Base-by-base conservation (phyloP, 2,113 vertebrate species). In the Chionodraco myersi region DNA sequence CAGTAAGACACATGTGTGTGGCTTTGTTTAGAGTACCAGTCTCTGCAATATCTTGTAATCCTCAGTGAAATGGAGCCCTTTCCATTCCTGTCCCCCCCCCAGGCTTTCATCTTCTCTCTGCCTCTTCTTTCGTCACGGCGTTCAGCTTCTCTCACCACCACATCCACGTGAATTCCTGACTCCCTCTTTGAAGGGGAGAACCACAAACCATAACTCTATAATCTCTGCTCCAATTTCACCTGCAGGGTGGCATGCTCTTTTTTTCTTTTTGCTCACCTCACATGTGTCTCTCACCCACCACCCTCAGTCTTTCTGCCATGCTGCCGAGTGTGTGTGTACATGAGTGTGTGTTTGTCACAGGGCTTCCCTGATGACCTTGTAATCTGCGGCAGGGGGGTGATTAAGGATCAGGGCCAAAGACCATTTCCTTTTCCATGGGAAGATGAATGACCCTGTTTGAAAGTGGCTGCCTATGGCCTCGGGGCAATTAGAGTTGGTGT, bases 381-480 rank as follows among this genome's bases (percentile, higher is more conserved):
- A 82, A 77, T 59, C 72, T 85, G 91, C 82, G 68, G 89, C 85
- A 88, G 86, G 92, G 85, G 93, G 88, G 91, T 95, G 94, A 95
- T 94, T 94, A 94, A 94, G 89, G 91, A 94, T 93, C 89, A 88
- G 82, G 92, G 90, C 92, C 86, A 87, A 88, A 91, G 86, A 94
- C 88, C 91, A 89, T 93, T 94, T 93, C 90, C 91, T 92, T 90
- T 91, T 88, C 86, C 91, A 79, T 87, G 80, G 89, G 88, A 94
- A 95, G 94, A 95, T 93, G 88, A 91, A 95, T 92, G 93, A 89
- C 90, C 88, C 88, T 92, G 91, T 91, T 93, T 90, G 90, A 91
- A 94, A 95, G 85, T 86, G 89, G 88, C 92, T 92, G 92, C 91
- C 91, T 86, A 74, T 84, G 91, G 93, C 92, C 88, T 82, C 68